A percentile compares a stretch with the other conserved stretches of the same genome.
These are phyloP conservation scores for Catharus bicknelli DNA, from an alignment of 2,113 vertebrate species.

Conservation along the genomic window DNA sequence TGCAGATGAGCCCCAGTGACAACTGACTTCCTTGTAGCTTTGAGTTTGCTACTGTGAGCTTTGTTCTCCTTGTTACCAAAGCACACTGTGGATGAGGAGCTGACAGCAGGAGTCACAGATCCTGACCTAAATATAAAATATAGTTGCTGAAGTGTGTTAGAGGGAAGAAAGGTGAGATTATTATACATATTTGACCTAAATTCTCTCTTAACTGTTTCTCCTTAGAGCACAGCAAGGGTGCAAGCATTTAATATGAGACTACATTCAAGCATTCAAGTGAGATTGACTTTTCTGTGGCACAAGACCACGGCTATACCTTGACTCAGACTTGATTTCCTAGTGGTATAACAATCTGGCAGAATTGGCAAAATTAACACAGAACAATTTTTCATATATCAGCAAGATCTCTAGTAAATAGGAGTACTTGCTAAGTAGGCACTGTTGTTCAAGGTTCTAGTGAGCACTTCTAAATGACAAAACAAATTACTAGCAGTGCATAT, in stretches of 20 bases:
- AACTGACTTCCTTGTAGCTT: not conserved
- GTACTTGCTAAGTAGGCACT: not conserved
- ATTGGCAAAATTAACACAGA: not conserved
- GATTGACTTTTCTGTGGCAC: not conserved
- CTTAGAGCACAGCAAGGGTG: not conserved
- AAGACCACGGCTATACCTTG: not conserved
- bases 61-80: not conserved
- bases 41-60: not conserved
- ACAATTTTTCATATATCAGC: not conserved
- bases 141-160: not conserved
- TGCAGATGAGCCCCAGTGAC: not conserved
- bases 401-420: not conserved
- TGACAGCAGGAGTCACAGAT: not conserved
- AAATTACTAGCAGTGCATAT: not conserved
- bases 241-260: not conserved
- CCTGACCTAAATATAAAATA: not conserved
- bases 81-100: fast-evolving
- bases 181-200: not conserved
- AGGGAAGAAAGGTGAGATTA: not conserved
- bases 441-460: not conserved
- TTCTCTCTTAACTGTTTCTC: not conserved
- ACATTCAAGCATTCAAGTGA: not conserved
- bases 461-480: not conserved
- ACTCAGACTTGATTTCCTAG: not conserved
- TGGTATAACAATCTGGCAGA: not conserved